Evolutionary conservation across 2,888 invertebrate genomes (phyloP), one percentile per base, ranked within the genome.

Genomic region (Habroteleia sp.): DNA sequence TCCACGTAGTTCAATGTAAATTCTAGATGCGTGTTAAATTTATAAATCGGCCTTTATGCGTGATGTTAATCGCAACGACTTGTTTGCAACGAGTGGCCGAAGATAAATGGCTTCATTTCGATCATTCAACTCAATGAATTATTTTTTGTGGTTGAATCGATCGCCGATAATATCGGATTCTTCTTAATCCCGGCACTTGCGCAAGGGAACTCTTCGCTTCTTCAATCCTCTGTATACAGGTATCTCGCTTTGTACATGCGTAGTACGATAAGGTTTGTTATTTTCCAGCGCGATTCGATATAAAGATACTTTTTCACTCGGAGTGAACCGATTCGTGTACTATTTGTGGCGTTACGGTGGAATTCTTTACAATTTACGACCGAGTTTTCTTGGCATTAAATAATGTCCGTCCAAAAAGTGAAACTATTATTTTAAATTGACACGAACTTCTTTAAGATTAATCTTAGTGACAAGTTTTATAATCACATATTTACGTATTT

Each of bases 101-200:
- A 62, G 50, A 65, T 65, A 58, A 72, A 76, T 71, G 72, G 72
- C 76, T 76, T 72, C 56, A 76, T 76, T 62, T 58, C 41, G 68
- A 65, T 65, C 74, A 58, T 44, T 50, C 44, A 23, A 29, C 58
- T 60, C 42, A 63, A 63, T 76, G 56, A 72, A 35, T 66, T 37
- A 68, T 63, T 72, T 48, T 66, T 62, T 41, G 27, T 8, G 4
- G 33, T 8, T 16, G 42, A 41, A 66, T 65, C 65, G 58, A 71
- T 71, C 41, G 65, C 50, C 42, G 71, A 71, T 75, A 66, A 75
- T 58, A 69, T 72, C 71, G 41, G 11, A 35, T 60, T 46, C 71
- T 52, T 60, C 58, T 63, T 69, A 69, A 74, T 65, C 74, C 65
- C 58, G 35, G 35, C 58, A 68, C 52, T 68, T 37, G 52, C 25